Evolutionary conservation across 2,888 invertebrate species (phyloP).

Genomic region (Drosophila rellima): DNA sequence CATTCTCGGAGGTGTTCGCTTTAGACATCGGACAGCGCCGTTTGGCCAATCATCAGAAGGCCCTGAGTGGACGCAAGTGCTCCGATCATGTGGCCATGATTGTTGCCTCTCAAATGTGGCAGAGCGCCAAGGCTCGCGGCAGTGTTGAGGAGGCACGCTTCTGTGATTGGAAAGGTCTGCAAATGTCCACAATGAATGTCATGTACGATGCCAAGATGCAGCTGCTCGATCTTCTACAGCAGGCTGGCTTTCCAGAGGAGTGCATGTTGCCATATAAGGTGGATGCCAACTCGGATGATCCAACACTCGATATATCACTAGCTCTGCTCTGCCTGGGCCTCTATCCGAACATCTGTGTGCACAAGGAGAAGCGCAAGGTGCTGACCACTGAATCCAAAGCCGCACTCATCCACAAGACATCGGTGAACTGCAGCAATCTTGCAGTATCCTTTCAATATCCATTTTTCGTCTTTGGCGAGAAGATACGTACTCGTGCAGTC

Average conservation of each 20-base stretch:
- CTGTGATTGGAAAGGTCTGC: constrained; percentile 96
- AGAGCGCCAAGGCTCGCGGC: constrained; percentile 89
- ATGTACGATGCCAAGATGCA: constrained; percentile 96
- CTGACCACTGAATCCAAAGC: constrained; percentile 97
- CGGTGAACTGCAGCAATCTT: constrained; percentile 95
- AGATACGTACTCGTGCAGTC: constrained; percentile 97
- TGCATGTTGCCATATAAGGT: constrained; percentile 91
- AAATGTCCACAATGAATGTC: constrained; percentile 94
- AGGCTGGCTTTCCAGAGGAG: constrained; percentile 96
- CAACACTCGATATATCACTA: constrained; percentile 92
- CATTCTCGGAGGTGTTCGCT: constrained; percentile 97
- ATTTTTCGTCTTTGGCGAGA: constrained; percentile 99
- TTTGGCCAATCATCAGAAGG: constrained; percentile 93
- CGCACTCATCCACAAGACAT: constrained; percentile 98
- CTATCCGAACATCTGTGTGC: constrained; percentile 98
- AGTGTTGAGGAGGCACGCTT: constrained; percentile 92
- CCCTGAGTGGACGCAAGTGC: constrained; percentile 93
- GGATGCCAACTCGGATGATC: constrained; percentile 92
- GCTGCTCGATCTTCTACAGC: constrained; percentile 89
- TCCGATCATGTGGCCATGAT: constrained; percentile 98
- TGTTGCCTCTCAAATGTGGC: constrained; percentile 95
- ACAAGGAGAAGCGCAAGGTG: constrained; percentile 98
- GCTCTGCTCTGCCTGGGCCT: constrained; percentile 95
- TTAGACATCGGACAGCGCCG: constrained; percentile 91
- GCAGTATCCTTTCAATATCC: constrained; percentile 96